Conservation (phyloP, 2,888 invertebrate species). For the Geophilus truncorum region DNA sequence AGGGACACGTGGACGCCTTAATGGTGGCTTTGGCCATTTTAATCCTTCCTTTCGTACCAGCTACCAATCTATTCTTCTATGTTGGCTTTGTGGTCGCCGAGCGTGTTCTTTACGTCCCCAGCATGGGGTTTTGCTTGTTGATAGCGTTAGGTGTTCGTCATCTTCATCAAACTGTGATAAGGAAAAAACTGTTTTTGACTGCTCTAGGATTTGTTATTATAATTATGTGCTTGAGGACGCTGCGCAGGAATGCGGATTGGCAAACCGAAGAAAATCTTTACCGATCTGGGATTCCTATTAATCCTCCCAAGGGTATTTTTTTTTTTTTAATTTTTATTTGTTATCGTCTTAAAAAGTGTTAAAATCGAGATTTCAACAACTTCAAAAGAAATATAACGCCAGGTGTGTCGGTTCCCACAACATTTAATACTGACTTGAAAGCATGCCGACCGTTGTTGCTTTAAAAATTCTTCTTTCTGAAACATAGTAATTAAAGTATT, state of each 20-base stretch:
- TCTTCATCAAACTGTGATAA: constrained; percentile 34
- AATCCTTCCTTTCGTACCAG: constrained; percentile 88
- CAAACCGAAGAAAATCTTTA: constrained; percentile 87
- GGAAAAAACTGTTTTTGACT: constrained; percentile 52
- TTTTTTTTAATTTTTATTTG: background rate
- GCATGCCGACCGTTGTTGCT: too few relatives aligned
- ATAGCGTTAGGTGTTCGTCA: constrained; percentile 65
- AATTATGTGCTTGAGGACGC: constrained; percentile 58
- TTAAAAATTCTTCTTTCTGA: too few relatives aligned
- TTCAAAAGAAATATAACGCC: too few relatives aligned
- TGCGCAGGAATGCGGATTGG: constrained; percentile 85
- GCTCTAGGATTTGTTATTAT: constrained; percentile 54
- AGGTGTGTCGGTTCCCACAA: too few relatives aligned
- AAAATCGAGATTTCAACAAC: too few relatives aligned
- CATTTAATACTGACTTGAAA: too few relatives aligned
- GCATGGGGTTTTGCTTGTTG: constrained; percentile 88
- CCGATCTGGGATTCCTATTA: constrained; percentile 80
- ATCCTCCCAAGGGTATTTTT: constrained; percentile 91
- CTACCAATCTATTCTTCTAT: constrained; percentile 93
- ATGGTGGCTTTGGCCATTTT: constrained; percentile 59
- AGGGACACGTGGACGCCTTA: constrained; percentile 52
- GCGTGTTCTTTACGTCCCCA: constrained; percentile 89
- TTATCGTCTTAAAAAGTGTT: too few relatives aligned
- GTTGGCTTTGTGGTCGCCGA: constrained; percentile 98
- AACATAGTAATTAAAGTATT: too few relatives aligned